These are phyloP conservation scores for Molossus alvarezi DNA, from an alignment of 2,797 vertebrate genomes.

Conservation along the genomic window DNA sequence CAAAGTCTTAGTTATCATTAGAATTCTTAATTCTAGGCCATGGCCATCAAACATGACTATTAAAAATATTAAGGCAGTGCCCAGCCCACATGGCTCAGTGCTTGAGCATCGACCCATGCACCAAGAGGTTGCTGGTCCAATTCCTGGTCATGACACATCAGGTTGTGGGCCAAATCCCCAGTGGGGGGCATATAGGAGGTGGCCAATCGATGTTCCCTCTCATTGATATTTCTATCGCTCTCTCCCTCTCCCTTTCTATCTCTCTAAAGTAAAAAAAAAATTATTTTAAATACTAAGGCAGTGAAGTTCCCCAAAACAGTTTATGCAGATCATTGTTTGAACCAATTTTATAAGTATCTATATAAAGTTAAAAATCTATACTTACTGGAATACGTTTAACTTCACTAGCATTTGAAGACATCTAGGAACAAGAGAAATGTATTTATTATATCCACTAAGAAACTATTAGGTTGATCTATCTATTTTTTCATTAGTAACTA, in stretches of 20 bases:
- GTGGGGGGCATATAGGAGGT: too few species aligned
- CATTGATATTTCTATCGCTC: too few species aligned
- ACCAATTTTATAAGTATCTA: constrained; percentile 55
- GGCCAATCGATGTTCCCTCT: too few species aligned
- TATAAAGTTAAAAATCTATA: constrained; percentile 63
- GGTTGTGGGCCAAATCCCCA: too few species aligned
- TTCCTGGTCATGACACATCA: too few species aligned
- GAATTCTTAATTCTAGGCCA: not conserved
- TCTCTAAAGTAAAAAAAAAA: too few species aligned
- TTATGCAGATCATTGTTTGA: constrained; percentile 16
- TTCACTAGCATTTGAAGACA: constrained; percentile 77
- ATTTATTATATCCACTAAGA: constrained; percentile 72
- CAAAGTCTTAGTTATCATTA: not conserved
- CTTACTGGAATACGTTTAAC: constrained; percentile 84
- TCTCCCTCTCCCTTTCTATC: too few species aligned
- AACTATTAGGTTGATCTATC: constrained; percentile 43
- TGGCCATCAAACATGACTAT: not conserved
- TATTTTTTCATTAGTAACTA: constrained; percentile 61
- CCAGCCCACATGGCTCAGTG: too few species aligned
- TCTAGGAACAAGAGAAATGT: constrained; percentile 80
- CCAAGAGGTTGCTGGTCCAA: too few species aligned
- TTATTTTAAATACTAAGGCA: not conserved
- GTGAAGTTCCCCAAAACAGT: not conserved
- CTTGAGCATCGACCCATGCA: too few species aligned
- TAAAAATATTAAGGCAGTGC: not conserved